A percentile compares a stretch with the other conserved stretches of the same genome.
These are phyloP conservation scores for Podotricha telesiphe DNA, from an alignment of 2,888 invertebrate genomes.

Conservation along the genomic window DNA sequence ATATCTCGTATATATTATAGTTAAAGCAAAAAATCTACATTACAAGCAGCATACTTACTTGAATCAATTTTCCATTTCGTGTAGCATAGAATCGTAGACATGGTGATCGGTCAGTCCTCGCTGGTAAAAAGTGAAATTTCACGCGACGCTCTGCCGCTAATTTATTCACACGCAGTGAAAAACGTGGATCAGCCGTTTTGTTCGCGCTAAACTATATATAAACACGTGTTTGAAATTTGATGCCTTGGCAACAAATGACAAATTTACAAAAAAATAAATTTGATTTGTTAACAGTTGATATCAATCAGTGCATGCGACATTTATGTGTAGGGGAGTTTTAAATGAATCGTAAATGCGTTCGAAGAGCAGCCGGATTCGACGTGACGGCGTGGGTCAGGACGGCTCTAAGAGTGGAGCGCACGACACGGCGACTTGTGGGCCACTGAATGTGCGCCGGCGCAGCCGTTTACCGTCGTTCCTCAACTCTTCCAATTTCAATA, in stretches of 20 bases:
- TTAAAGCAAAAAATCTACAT: background rate
- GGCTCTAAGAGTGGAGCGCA: conserved; percentile 68
- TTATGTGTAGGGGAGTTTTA: conserved; percentile 35
- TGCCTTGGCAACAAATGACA: conserved; percentile 46
- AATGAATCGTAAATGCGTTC: conserved; percentile 61
- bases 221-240: conserved; percentile 72
- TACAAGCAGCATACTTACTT: conserved; percentile 61
- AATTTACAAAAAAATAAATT: conserved; percentile 29
- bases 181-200: conserved; percentile 68
- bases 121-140: conserved; percentile 79
- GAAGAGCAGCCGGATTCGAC: conserved; percentile 60
- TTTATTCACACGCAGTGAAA: conserved; percentile 75
- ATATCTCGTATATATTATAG: no score
- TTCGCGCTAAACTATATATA: conserved; percentile 73
- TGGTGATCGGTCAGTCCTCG: conserved; percentile 58
- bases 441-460: conserved; percentile 74
- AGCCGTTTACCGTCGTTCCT: conserved; percentile 53
- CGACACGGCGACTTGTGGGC: conserved; percentile 76
- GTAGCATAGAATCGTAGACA: conserved; percentile 61
- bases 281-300: conserved; percentile 19
- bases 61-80: conserved; percentile 61
- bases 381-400: conserved; percentile 57
- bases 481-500: conserved; percentile 76
- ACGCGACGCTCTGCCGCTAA: conserved; percentile 66
- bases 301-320: conserved; percentile 32